Evolutionary conservation across 2,888 invertebrate species (phyloP), one percentile per base, ranked within the genome.

Genomic region (Trachelus stipa): DNA sequence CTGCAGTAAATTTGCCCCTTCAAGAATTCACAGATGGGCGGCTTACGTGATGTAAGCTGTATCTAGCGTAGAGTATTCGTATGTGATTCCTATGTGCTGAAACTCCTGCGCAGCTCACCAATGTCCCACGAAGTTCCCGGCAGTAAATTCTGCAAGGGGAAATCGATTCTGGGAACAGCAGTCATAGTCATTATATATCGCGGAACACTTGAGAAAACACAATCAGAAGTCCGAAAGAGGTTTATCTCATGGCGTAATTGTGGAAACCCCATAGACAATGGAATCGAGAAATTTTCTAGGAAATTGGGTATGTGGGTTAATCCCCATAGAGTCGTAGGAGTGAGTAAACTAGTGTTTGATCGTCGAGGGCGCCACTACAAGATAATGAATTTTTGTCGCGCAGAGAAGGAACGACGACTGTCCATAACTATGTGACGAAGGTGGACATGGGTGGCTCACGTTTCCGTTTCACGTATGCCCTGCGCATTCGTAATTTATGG

Each of bases 401-500:
- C 71, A 31, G 71, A 71, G 71, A 71, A 23, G 9, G 15, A 71
- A 3, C 34, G 35, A 74, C 6, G 71, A 71, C 12, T 74, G 9
- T 34, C 12, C 23, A 34, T 77, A 75, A 74, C 74, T 74, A 34
- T 34, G 34, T 77, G 76, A 75, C 74, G 77, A 74, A 75, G 74
- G 69, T 76, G 73, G 76, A 74, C 83, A 85, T 86, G 89, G 89
- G 88, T 89, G 89, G 89, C 87, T 89, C 83, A 82, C 69, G 83
- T 81, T 82, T 84, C 83, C 82, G 80, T 34, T 81, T 88, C 87
- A 86, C 83, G 86, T 87, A 90, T 90, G 88, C 90, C 81, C 82
- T 75, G 82, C 88, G 89, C 89, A 90, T 90, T 83, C 87, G 81
- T 84, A 85, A 85, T 90, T 90, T 90, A 90, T 89, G 85, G 86